phyloP scores from a whole-genome alignment of 2,888 invertebrate genomes.

The Sialis fuliginosa region DNA sequence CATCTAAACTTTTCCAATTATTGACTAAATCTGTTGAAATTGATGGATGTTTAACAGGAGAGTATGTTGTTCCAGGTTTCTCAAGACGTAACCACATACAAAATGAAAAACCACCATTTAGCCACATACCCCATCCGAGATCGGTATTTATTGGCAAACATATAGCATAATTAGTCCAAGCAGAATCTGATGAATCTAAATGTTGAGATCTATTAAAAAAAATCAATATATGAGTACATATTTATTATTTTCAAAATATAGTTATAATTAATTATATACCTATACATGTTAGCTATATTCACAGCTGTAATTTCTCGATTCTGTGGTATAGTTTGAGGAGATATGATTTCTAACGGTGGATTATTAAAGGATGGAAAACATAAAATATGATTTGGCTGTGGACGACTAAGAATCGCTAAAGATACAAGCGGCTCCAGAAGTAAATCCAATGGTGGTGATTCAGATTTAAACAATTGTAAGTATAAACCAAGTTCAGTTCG shows the following conservation, averaged over 20 bases:
- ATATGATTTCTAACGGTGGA: neutral
- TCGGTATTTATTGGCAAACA: conserved; percentile 14
- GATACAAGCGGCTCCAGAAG: conserved; percentile 34
- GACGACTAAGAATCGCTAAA: conserved; percentile 25
- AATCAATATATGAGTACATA: too few species aligned
- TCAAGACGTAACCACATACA: conserved; percentile 35
- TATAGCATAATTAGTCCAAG: conserved; percentile 13
- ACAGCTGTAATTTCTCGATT: too few species aligned
- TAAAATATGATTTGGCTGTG: conserved; percentile 37
- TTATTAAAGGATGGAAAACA: conserved; percentile 27
- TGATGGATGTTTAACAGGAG: neutral
- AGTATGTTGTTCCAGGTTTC: neutral
- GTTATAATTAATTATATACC: too few species aligned
- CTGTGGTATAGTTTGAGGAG: neutral
- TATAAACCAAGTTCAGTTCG: conserved; percentile 36
- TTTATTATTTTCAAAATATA: too few species aligned
- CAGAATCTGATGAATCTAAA: conserved; percentile 5
- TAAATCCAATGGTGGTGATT: conserved; percentile 33
- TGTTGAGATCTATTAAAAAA: too few species aligned
- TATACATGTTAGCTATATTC: too few species aligned
- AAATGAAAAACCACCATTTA: conserved; percentile 35
- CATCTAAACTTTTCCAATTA: conserved; percentile 4
- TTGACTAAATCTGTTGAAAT: neutral
- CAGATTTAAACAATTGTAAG: conserved; percentile 37
- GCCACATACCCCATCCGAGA: conserved; percentile 43